These are phyloP conservation scores for Ethmia dodecea DNA, from an alignment of 2,888 invertebrate genomes.

Conservation along the genomic window DNA sequence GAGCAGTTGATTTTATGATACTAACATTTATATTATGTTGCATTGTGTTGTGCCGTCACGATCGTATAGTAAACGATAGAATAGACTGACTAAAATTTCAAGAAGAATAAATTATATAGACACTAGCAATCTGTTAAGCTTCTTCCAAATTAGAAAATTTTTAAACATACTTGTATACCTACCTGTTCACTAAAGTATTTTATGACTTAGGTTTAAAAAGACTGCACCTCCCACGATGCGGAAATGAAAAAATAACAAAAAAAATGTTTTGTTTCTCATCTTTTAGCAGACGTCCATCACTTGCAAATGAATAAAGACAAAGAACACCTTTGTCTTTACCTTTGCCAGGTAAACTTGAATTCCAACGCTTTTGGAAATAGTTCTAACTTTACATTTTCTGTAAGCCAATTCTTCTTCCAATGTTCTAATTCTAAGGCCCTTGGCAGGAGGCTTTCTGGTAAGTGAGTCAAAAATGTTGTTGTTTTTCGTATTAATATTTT, in stretches of 20 bases:
- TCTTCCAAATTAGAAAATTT: no score
- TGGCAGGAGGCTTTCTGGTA: constrained; percentile 36
- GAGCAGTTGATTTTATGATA: no score
- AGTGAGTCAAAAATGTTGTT: constrained; percentile 26
- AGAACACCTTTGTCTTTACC: constrained; percentile 50
- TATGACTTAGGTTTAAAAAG: constrained; percentile 5
- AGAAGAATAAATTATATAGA: no score
- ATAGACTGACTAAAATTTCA: no score
- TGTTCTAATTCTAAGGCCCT: constrained; percentile 39
- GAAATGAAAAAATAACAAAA: constrained; percentile 21
- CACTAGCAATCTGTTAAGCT: constrained; percentile 66
- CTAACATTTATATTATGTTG: no score
- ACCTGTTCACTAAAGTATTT: constrained; percentile 19
- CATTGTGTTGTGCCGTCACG: constrained; percentile 68
- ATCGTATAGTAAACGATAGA: no score
- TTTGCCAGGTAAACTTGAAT: constrained; percentile 39
- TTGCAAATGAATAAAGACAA: constrained; percentile 36
- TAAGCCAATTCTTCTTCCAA: constrained; percentile 28
- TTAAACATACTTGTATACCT: no score
- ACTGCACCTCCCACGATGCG: constrained; percentile 50
- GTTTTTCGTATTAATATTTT: constrained; percentile 15
- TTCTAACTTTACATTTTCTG: constrained; percentile 25
- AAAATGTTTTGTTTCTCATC: constrained; percentile 21
- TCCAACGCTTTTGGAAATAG: constrained; percentile 32
- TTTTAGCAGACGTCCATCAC: constrained; percentile 22